Conservation (phyloP, 64 coral and sea anemone species). For the Montipora foliosa region DNA sequence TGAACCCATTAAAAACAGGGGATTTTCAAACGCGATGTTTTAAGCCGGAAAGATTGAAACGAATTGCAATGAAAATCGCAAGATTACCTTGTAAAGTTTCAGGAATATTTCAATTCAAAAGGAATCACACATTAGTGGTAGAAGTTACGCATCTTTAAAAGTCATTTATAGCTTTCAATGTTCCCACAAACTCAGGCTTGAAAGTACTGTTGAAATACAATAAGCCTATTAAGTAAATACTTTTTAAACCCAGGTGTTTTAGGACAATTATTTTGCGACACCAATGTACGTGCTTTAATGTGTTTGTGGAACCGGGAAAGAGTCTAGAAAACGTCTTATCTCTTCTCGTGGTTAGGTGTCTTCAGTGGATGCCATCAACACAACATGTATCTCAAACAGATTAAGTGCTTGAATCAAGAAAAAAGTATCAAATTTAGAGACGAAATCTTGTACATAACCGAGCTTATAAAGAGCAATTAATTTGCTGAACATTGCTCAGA, state of each 20-base stretch:
- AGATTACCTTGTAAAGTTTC: constrained; percentile 1
- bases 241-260: constrained; percentile 41
- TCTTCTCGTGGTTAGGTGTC: not conserved
- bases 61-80: not conserved
- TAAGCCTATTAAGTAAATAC: constrained; percentile 40
- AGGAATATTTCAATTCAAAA: not conserved
- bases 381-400: not conserved
- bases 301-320: constrained; percentile 17
- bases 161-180: constrained; percentile 60
- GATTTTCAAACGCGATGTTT: not conserved
- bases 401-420: not conserved
- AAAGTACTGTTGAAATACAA: constrained; percentile 62
- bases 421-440: not conserved
- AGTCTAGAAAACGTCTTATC: constrained; percentile 24
- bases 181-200: constrained; percentile 19
- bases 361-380: not conserved
- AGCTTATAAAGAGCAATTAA: constrained; percentile 42
- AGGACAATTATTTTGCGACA: constrained; percentile 11
- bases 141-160: constrained; percentile 41
- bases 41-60: constrained; percentile 15
- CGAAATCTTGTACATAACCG: not conserved
- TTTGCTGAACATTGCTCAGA: constrained; percentile 22
- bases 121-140: constrained; percentile 42
- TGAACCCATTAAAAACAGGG: not conserved
- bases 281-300: constrained; percentile 11